Evolutionary conservation across 2,888 invertebrate species (phyloP), one percentile per base, ranked within the genome.

Genomic region (Tetheella fluctuosa): DNA sequence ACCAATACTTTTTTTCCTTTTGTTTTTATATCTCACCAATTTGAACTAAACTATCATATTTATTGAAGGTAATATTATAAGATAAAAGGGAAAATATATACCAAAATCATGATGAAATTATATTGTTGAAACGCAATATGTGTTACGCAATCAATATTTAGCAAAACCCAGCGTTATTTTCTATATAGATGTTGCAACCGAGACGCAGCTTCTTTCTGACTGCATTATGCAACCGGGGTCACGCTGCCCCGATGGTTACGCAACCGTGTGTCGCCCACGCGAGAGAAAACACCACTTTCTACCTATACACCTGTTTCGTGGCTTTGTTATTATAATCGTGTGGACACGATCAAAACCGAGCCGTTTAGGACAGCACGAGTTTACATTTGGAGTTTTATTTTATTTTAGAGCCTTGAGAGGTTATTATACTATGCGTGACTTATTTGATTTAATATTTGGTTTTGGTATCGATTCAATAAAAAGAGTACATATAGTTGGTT

Each of bases 181-280:
- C 83, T 85, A 83, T 85, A 85, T 79, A 80, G 81, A 82, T 86
- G 87, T 83, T 83, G 90, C 81, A 86, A 90, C 20, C 20, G 48
- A 39, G 39, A 48, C 48, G 80, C 79, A 79, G 84, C 83, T 81
- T 84, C 85, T 86, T 48, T 85, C 79, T 77, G 83, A 69, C 67
- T 81, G 82, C 71, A 81, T 92, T 89, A 89, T 84, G 90, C 86
- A 91, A 91, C 80, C 65, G 83, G 85, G 91, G 92, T 91, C 92
- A 90, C 71, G 71, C 79, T 74, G 85, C 77, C 34, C 87, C 83
- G 74, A 73, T 30, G 59, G 73, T 91, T 89, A 81, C 84, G 85
- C 70, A 85, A 86, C 72, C 55, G 54, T 48, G 62, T 69, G 68
- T 71, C 80, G 82, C 82, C 84, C 83, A 86, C 82, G 65, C 73